Evolutionary conservation across 1,140 invertebrate species (phyloP).

Genomic region (Heliconius himera): DNA sequence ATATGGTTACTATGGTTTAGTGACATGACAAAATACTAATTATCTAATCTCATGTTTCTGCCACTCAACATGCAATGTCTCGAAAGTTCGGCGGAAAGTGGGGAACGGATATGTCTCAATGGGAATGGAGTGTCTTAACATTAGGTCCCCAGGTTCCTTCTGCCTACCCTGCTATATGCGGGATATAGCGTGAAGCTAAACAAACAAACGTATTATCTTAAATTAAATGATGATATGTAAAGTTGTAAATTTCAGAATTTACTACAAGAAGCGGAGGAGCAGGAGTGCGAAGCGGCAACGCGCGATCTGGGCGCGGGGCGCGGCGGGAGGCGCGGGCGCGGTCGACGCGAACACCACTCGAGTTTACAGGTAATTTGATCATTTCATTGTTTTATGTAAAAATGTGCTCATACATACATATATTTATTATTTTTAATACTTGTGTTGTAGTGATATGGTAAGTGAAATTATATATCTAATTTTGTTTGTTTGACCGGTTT

Average conservation of each 20-base stretch:
- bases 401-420: not conserved
- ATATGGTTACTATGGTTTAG: no score
- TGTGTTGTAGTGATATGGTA: not conserved
- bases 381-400: not conserved
- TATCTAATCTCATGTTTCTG: no score
- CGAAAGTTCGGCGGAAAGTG: no score
- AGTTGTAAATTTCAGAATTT: slow-evolving; percentile 57
- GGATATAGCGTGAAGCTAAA: no score
- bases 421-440: not conserved
- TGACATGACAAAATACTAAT: no score
- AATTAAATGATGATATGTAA: not conserved
- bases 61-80: no score
- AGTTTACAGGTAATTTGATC: slow-evolving; percentile 58
- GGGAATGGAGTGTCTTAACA: no score
- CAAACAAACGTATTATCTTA: no score
- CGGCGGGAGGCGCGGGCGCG: slow-evolving; percentile 47
- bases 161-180: no score
- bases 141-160: no score
- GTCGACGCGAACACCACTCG: slow-evolving; percentile 62
- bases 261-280: slow-evolving; percentile 73
- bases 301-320: slow-evolving; percentile 46
- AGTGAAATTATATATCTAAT: not conserved
- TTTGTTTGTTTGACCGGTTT: not conserved
- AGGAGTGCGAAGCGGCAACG: slow-evolving; percentile 67
- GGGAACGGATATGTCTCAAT: no score